Evolutionary conservation across 2,888 invertebrate genomes (phyloP).

Genomic region (Apamea monoglypha): DNA sequence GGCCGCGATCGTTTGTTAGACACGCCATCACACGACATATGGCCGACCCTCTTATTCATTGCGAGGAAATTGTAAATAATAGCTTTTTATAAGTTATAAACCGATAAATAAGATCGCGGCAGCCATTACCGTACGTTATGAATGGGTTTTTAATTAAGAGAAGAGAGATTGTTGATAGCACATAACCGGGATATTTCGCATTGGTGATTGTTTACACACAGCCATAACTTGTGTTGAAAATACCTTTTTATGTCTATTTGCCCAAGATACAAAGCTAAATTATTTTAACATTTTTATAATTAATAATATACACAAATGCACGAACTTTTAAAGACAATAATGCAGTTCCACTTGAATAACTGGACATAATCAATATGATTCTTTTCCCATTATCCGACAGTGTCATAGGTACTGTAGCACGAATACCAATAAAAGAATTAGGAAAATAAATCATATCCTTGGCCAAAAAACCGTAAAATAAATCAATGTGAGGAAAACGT

Average conservation of each 20-base stretch:
- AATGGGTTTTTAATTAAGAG: constrained; percentile 40
- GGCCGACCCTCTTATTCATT: constrained; percentile 68
- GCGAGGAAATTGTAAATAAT: constrained; percentile 62
- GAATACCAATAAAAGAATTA: not conserved
- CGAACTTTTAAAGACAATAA: not conserved
- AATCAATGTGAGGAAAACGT: constrained; percentile 58
- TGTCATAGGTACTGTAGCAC: not conserved
- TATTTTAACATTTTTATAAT: no score
- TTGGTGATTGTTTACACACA: not conserved
- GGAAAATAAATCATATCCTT: constrained; percentile 45
- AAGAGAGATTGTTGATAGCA: constrained; percentile 18
- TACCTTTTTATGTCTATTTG: not conserved
- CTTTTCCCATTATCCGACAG: not conserved
- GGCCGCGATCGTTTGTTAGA: constrained; percentile 71
- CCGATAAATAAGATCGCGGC: constrained; percentile 38
- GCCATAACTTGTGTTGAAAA: not conserved
- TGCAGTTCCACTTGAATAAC: not conserved
- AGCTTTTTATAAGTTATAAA: constrained; percentile 47
- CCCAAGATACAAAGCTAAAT: not conserved
- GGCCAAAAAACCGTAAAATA: constrained; percentile 33
- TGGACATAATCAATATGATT: no score
- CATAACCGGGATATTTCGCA: constrained; percentile 24
- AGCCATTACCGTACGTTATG: constrained; percentile 24
- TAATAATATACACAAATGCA: no score
- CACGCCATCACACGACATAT: constrained; percentile 56